Conservation (phyloP, 1,140 invertebrate species). For the Eriocheir sinensis region DNA sequence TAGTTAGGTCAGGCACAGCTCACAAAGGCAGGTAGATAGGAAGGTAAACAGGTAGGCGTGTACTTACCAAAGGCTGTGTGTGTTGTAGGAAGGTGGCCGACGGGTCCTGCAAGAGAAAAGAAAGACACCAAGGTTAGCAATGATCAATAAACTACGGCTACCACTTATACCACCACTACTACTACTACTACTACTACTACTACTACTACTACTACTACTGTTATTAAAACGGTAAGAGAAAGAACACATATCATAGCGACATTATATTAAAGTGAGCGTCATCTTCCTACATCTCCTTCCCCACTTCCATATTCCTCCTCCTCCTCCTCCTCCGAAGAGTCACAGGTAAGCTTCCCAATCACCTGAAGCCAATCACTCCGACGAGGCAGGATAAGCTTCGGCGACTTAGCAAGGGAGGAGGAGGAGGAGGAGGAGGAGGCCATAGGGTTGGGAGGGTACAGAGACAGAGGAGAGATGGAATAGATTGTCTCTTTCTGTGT, state of each 20-base stretch:
- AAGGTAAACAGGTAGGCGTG: not conserved
- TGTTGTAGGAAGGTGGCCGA: not conserved
- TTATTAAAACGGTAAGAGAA: not conserved
- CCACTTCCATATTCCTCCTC: not conserved
- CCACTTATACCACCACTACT: too few species aligned
- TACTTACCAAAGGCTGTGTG: slow-evolving; percentile 8
- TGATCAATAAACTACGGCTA: not conserved
- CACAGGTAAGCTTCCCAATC: not conserved
- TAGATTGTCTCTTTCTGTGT: too few species aligned
- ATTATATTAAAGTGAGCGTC: too few species aligned
- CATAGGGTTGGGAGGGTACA: not conserved
- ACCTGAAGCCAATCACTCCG: not conserved
- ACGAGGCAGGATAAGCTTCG: too few species aligned
- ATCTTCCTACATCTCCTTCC: not conserved
- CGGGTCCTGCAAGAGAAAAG: not conserved
- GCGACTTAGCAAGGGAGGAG: too few species aligned
- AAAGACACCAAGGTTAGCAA: too few species aligned
- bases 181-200: too few species aligned
- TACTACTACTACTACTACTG: too few species aligned
- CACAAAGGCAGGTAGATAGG: too few species aligned
- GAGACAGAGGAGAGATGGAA: not conserved
- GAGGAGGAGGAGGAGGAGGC: not conserved
- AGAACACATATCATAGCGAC: too few species aligned
- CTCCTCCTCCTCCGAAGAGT: not conserved
- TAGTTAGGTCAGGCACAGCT: too few species aligned